These are phyloP conservation scores for Pampus argenteus DNA, from an alignment of 2,797 vertebrate species.

Conservation along the genomic window DNA sequence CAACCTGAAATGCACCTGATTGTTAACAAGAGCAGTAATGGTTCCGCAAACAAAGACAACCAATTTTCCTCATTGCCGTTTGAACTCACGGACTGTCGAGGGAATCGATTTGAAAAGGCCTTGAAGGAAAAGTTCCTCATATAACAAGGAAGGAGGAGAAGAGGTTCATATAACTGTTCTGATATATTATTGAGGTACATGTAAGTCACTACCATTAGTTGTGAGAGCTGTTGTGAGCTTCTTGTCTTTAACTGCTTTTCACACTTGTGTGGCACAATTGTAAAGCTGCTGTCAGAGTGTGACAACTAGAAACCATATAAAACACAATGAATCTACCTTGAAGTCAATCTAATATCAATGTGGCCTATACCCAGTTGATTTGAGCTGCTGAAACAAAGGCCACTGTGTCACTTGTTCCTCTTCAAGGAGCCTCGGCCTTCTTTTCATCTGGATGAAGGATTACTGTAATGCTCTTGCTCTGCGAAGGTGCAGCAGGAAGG, in stretches of 20 bases:
- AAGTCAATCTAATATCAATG: neutral
- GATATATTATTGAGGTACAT: neutral
- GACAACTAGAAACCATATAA: neutral
- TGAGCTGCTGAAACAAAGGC: slow-evolving; percentile 20
- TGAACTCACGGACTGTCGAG: neutral
- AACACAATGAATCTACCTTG: neutral
- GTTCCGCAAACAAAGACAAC: neutral
- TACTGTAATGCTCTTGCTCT: slow-evolving; percentile 79
- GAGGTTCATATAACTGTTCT: neutral
- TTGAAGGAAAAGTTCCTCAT: neutral
- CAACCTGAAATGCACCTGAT: neutral
- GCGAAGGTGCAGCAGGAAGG: slow-evolving; percentile 67
- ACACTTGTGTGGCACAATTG: neutral
- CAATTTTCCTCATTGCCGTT: neutral
- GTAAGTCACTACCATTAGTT: neutral
- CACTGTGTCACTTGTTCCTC: slow-evolving; percentile 18
- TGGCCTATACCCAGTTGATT: neutral
- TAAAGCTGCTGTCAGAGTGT: neutral
- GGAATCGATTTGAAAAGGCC: neutral
- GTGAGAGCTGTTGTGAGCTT: neutral
- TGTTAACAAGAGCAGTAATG: neutral
- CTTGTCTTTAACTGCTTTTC: neutral
- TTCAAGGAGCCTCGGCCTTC: slow-evolving; percentile 52
- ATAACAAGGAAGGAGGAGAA: neutral
- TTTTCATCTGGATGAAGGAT: slow-evolving; percentile 76